Percentiles rank a stretch among this genome's conserved stretches.
These are phyloP conservation scores for Amniataba percoides DNA, from an alignment of 2,797 vertebrate genomes.

Conservation along the genomic window DNA sequence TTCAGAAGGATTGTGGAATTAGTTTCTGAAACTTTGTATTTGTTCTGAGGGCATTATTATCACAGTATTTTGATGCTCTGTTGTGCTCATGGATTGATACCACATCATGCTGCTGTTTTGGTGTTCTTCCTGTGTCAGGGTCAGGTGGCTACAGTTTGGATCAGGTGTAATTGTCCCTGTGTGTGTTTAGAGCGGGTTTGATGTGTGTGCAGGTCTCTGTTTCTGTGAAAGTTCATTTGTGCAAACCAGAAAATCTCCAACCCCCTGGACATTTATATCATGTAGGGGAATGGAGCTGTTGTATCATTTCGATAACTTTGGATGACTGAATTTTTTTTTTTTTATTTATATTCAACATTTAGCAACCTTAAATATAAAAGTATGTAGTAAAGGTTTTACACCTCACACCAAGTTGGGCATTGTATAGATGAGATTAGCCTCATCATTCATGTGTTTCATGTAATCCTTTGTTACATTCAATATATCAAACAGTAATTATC, in stretches of 20 bases:
- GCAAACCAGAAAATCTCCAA: background rate
- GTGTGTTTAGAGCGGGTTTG: background rate
- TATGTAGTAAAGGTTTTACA: background rate
- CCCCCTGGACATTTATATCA: too few species aligned
- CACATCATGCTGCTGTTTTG: background rate
- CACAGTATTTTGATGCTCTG: background rate
- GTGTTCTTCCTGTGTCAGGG: background rate
- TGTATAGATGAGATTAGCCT: conserved; percentile 17
- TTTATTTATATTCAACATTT: background rate
- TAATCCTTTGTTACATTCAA: background rate
- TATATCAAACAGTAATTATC: background rate
- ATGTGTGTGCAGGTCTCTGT: background rate
- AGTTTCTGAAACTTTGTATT: background rate
- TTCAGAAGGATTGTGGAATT: background rate
- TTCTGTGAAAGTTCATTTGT: conserved; percentile 2
- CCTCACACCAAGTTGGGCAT: background rate
- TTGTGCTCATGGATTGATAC: background rate
- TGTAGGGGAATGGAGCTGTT: too few species aligned
- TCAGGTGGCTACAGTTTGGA: background rate
- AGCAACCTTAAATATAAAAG: background rate
- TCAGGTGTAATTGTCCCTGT: background rate
- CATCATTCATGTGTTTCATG: background rate
- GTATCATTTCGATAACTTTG: background rate
- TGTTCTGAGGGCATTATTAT: background rate
- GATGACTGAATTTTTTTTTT: background rate